Conservation (phyloP, 1,140 invertebrate species). For the Trichonephila clavata region DNA sequence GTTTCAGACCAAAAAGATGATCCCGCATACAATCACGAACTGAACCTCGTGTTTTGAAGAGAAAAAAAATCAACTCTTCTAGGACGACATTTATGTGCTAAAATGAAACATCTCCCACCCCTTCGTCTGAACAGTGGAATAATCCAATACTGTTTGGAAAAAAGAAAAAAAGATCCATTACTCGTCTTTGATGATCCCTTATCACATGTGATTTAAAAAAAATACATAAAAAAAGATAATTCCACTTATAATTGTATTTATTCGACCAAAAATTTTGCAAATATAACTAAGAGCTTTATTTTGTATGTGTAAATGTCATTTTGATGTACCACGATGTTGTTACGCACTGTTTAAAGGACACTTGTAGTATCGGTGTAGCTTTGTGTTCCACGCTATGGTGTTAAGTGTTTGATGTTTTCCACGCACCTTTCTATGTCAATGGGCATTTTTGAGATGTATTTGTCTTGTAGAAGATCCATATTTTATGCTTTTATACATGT, state of each 20-base stretch:
- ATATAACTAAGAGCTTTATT: slow-evolving; percentile 42
- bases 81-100: background rate
- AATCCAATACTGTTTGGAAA: too few relatives aligned
- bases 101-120: background rate
- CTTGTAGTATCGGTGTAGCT: background rate
- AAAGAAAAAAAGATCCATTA: background rate
- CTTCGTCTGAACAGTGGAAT: too few relatives aligned
- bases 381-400: background rate
- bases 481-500: background rate
- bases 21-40: background rate
- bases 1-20: background rate
- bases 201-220: background rate
- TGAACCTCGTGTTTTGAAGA: background rate
- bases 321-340: slow-evolving; percentile 12
- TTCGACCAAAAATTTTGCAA: background rate
- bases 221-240: background rate
- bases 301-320: slow-evolving; percentile 27
- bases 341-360: background rate
- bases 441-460: background rate
- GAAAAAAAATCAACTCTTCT: background rate
- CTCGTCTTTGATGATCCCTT: background rate
- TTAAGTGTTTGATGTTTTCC: background rate
- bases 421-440: slow-evolving; percentile 1
- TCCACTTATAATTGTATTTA: background rate
- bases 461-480: background rate